These are phyloP conservation scores for Pristiophorus japonicus DNA, from an alignment of 2,113 vertebrate genomes.

Conservation along the genomic window DNA sequence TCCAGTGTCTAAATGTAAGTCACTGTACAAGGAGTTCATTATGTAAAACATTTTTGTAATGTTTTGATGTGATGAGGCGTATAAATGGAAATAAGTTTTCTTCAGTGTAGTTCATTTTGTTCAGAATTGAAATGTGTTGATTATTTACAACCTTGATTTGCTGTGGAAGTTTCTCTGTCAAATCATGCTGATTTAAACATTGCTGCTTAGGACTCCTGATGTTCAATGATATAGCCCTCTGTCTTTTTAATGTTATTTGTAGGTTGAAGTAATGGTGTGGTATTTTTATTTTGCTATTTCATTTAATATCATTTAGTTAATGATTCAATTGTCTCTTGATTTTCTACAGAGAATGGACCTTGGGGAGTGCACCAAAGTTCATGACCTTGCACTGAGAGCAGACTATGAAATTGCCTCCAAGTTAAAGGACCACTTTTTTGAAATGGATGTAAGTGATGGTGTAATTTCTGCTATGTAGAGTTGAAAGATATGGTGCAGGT, in stretches of 20 bases:
- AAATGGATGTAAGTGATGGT: constrained; percentile 82
- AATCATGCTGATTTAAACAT: not conserved
- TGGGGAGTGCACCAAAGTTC: constrained; percentile 93
- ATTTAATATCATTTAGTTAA: not conserved
- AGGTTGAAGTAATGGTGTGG: not conserved
- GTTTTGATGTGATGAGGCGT: not conserved
- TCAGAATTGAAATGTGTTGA: too few relatives aligned
- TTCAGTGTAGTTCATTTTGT: not conserved
- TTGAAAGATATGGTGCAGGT: not conserved
- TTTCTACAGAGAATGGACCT: constrained; percentile 87
- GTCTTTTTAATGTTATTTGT: not conserved
- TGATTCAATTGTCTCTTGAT: not conserved
- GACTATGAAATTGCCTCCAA: constrained; percentile 98
- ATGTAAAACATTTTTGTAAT: not conserved
- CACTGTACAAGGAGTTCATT: not conserved
- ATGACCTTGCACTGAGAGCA: constrained; percentile 90
- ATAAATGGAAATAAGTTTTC: not conserved
- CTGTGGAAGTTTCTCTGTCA: too few relatives aligned
- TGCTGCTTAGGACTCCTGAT: not conserved
- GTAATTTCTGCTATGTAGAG: constrained; percentile 6
- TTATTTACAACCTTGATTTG: too few relatives aligned
- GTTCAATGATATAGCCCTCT: not conserved
- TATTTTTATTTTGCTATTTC: not conserved
- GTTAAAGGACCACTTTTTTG: constrained; percentile 96
- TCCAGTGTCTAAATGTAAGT: not conserved